phyloP scores from a whole-genome alignment of 2,797 vertebrate genomes.

The Muscicapa comitata region DNA sequence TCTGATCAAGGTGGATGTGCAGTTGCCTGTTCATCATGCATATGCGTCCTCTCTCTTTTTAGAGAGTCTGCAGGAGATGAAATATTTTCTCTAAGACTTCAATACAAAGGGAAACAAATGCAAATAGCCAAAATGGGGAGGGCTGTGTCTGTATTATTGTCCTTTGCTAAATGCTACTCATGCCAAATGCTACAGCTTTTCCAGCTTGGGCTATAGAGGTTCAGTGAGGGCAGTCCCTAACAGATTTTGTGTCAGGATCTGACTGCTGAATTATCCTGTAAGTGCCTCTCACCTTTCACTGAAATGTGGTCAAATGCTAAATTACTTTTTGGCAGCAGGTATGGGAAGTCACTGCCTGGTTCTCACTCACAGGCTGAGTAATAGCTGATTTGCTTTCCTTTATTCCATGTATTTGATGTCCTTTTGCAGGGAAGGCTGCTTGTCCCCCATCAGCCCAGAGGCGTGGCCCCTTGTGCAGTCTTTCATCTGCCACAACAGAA shows the following conservation, averaged over 20 bases:
- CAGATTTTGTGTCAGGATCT: background rate
- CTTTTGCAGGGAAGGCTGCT: slow-evolving; percentile 82
- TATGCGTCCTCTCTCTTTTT: background rate
- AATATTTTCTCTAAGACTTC: background rate
- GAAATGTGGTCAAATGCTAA: background rate
- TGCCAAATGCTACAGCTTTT: background rate
- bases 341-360: background rate
- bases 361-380: background rate
- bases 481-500: slow-evolving; percentile 80
- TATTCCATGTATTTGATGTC: background rate
- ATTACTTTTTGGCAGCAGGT: background rate
- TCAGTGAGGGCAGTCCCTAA: background rate
- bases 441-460: slow-evolving; percentile 85
- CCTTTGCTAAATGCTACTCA: background rate
- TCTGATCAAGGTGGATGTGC: background rate
- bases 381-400: background rate
- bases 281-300: background rate
- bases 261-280: background rate
- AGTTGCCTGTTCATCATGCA: background rate
- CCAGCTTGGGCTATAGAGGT: background rate
- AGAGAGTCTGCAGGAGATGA: background rate
- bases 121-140: background rate
- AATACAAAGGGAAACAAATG: background rate
- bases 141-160: background rate
- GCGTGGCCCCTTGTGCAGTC: slow-evolving; percentile 86